phyloP scores from a whole-genome alignment of 2,888 invertebrate genomes.

The Lasioglossum malachurum region DNA sequence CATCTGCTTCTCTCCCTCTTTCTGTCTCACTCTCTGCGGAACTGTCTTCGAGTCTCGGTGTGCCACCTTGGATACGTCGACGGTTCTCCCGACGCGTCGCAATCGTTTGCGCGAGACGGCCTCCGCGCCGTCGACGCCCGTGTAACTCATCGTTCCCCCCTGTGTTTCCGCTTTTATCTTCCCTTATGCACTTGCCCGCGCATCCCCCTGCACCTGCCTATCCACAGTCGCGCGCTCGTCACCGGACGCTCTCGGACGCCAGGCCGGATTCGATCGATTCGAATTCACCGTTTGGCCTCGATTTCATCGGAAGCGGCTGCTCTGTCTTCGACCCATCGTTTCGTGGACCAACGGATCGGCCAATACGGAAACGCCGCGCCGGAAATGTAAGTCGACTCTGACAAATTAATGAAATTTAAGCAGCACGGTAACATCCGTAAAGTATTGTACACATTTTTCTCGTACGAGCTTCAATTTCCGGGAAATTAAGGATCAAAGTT shows the following conservation, averaged over 20 bases:
- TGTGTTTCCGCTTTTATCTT: slow-evolving; percentile 14
- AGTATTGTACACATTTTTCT: neutral
- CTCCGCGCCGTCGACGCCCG: slow-evolving; percentile 30
- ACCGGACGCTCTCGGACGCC: neutral
- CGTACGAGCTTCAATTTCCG: neutral
- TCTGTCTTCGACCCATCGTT: neutral
- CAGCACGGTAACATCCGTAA: neutral
- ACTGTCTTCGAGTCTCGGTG: slow-evolving; percentile 38
- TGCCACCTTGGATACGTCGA: slow-evolving; percentile 58
- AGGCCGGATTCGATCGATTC: slow-evolving; percentile 36
- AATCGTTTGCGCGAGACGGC: slow-evolving; percentile 47
- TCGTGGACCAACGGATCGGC: neutral
- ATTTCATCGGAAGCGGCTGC: neutral
- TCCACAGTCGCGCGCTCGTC: neutral
- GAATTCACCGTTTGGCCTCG: slow-evolving; percentile 31
- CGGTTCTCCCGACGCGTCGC: slow-evolving; percentile 51
- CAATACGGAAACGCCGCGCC: neutral
- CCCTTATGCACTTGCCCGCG: neutral
- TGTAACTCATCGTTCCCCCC: slow-evolving; percentile 30
- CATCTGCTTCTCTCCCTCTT: neutral
- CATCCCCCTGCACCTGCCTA: neutral
- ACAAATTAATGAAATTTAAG: neutral
- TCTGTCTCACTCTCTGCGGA: neutral
- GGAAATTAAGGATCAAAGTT: neutral
- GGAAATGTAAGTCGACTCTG: neutral